These are phyloP conservation scores for Typhlichthys eigenmanni DNA, from an alignment of 2,797 vertebrate species.

Conservation along the genomic window DNA sequence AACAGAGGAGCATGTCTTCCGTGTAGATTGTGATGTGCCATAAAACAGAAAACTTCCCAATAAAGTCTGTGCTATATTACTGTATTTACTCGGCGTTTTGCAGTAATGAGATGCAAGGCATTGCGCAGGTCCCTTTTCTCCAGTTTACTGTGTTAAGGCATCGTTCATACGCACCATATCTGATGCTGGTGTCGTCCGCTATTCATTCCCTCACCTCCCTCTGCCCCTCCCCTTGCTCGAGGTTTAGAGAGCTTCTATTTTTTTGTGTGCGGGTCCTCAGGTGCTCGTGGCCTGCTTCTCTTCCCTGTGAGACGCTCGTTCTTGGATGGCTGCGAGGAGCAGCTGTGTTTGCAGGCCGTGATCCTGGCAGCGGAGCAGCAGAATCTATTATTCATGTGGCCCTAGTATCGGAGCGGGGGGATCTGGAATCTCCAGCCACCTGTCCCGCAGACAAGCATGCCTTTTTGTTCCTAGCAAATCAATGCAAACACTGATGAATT, in stretches of 20 bases:
- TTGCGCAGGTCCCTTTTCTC: not conserved
- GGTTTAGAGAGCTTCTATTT: constrained; percentile 11
- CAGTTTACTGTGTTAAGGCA: not conserved
- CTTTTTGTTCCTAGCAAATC: constrained; percentile 91
- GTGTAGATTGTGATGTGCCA: too few species aligned
- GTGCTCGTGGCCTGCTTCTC: constrained; percentile 81
- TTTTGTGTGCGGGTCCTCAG: constrained; percentile 81
- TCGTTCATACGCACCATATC: constrained; percentile 1
- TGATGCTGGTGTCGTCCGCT: not conserved
- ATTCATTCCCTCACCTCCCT: constrained; percentile 1
- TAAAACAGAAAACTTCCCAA: too few species aligned
- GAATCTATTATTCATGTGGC: constrained; percentile 98
- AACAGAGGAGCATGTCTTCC: too few species aligned
- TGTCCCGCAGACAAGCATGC: constrained; percentile 94
- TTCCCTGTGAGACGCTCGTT: constrained; percentile 85
- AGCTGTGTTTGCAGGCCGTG: constrained; percentile 93
- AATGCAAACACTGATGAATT: constrained; percentile 93
- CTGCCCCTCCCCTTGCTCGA: not conserved
- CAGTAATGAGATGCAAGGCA: not conserved
- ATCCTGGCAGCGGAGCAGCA: constrained; percentile 90
- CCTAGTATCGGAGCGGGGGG: constrained; percentile 87
- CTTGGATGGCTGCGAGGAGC: constrained; percentile 87
- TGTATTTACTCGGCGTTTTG: not conserved
- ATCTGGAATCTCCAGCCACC: constrained; percentile 88
- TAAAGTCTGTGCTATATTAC: too few species aligned